Evolutionary conservation across 2,113 vertebrate species (phyloP).

Genomic region (Sus scrofa): T2T-Sscrofa CM000819.6:34179501-34180000

Average conservation of each 20-base stretch:
- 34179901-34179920: constrained; percentile 29
- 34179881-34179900: constrained; percentile 63
- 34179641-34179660: constrained; percentile 34
- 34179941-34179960: background rate
- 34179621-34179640: constrained; percentile 27
- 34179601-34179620: background rate
- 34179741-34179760: constrained; percentile 38
- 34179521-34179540: background rate
- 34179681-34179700: constrained; percentile 61
- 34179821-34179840: constrained; percentile 68
- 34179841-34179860: constrained; percentile 63
- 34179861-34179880: constrained; percentile 30
- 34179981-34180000: background rate
- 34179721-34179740: background rate
- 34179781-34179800: constrained; percentile 57
- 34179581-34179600: background rate
- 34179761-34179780: constrained; percentile 66
- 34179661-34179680: background rate
- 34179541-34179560: background rate
- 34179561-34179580: constrained; percentile 57
- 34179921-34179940: constrained; percentile 36
- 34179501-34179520: background rate
- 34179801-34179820: constrained; percentile 62
- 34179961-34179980: background rate
- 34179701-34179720: constrained; percentile 5